Evolutionary conservation across 2,797 vertebrate species (phyloP), one percentile per base, ranked within the genome.

Genomic region (Apogon hyalosoma): DNA sequence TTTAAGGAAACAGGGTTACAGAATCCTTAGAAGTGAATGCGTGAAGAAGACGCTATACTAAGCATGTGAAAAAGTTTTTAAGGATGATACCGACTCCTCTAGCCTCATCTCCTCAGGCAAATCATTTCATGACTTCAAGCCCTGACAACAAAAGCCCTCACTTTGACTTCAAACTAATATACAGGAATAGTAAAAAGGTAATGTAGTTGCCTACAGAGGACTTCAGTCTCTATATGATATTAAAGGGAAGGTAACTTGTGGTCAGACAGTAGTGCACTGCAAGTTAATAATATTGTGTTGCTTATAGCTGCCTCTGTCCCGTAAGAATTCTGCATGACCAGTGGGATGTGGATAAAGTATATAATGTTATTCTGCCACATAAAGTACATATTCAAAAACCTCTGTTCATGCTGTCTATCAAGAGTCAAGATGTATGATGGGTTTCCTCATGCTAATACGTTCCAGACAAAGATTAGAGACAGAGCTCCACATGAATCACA

Each of bases 381-480:
- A n/a, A 51, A 54, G 54, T 13, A 43, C 47, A 24, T 49, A 55
- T 48, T 40, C 61, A 31, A 38, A 51, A 36, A 19, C 49, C 14
- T 36, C 33, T 36, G 7, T 36, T 36, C 33, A 36, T 8, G 38
- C 43, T 33, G 24, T 70, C 49, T 33, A 16, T 70, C 60, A 33
- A n/a, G n/a, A 58, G 28, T 58, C 31, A 18, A 19, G 14, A 57
- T 31, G 64, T 39, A 18, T 14, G 4, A 15, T 45, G 55, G 69
- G 53, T 63, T 84, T 66, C 64, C 64, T 79, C 50, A 11, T 19
- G 48, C 21, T 80, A 79, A 83, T 78, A 50, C 51, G 36, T 47
- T 69, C 39, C 73, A 83, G 80, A 65, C 21, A 38, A 70, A 83
- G 83, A 84, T 74, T 86, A 79, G 67, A 80, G 67, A 83, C 47